Conservation (phyloP, 2,113 vertebrate species). For the Castor canadensis region DNA sequence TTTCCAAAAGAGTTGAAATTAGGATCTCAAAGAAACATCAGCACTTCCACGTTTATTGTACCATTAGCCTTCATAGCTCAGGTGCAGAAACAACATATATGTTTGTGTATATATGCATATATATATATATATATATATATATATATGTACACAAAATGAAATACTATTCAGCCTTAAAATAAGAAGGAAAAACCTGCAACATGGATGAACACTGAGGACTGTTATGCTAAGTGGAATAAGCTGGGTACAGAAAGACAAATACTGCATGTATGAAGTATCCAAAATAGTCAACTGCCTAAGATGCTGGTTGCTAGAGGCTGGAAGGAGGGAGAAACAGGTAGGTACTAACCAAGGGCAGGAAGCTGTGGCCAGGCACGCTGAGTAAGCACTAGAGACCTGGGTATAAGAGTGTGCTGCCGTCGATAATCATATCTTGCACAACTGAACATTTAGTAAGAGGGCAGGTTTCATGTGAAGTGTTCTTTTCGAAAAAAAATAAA, state of each 20-base stretch:
- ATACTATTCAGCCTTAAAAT: background rate
- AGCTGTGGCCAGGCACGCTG: background rate
- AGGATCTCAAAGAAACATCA: background rate
- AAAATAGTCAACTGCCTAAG: background rate
- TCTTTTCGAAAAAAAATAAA: constrained; percentile 17
- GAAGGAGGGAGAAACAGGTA: background rate
- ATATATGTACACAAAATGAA: background rate
- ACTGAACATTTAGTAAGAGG: background rate
- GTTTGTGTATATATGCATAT: no score
- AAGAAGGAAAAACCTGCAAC: background rate
- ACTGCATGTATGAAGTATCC: background rate
- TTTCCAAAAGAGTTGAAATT: background rate
- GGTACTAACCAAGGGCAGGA: background rate
- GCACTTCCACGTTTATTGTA: background rate
- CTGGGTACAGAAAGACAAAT: background rate
- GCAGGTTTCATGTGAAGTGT: background rate
- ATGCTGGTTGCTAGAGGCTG: background rate
- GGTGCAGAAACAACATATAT: background rate
- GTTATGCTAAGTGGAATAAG: background rate
- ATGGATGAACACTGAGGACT: background rate
- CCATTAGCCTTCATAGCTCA: background rate
- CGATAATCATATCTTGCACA: background rate
- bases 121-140: no score
- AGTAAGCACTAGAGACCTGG: background rate
- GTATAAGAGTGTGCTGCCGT: no score